A percentile compares a stretch with the other conserved stretches of the same genome.
phyloP scores from a whole-genome alignment of 2,888 invertebrate species.

The Cheilosia grossa region DNA sequence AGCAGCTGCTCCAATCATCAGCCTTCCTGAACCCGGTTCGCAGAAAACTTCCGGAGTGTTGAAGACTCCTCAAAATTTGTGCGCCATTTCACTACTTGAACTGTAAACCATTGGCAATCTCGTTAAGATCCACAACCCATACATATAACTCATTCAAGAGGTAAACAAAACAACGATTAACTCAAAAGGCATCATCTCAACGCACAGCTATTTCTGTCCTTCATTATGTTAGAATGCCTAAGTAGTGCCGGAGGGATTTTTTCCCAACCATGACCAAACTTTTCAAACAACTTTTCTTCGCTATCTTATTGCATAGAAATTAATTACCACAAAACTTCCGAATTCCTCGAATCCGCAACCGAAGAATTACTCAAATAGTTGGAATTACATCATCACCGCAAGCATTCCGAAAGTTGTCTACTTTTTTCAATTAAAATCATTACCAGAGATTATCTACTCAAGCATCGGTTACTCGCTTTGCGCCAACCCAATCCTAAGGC shows the following conservation, averaged over 20 bases:
- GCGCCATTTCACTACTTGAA: no score
- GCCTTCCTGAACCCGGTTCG: no score
- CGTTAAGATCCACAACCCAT: no score
- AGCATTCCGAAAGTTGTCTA: slow-evolving; percentile 8
- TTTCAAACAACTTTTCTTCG: slow-evolving; percentile 2
- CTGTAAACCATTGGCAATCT: no score
- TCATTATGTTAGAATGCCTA: not conserved
- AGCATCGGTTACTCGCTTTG: not conserved
- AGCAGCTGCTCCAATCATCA: no score
- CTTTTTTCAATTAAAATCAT: slow-evolving; percentile 57
- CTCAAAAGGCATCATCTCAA: no score
- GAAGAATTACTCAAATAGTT: slow-evolving; percentile 57
- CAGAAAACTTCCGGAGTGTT: no score
- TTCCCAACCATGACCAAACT: not conserved
- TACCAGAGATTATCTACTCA: slow-evolving; percentile 57
- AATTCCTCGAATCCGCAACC: slow-evolving; percentile 72
- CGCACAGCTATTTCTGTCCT: not conserved
- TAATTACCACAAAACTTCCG: slow-evolving; percentile 55
- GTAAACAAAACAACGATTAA: no score
- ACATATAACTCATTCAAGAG: no score
- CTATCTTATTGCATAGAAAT: slow-evolving; percentile 52
- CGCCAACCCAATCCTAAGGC: slow-evolving; percentile 29
- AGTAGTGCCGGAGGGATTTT: not conserved
- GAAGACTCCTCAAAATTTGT: no score
- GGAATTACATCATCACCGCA: slow-evolving; percentile 44